These are phyloP conservation scores for Geotrypetes seraphini DNA, from an alignment of 2,797 vertebrate species.

Conservation along the genomic window DNA sequence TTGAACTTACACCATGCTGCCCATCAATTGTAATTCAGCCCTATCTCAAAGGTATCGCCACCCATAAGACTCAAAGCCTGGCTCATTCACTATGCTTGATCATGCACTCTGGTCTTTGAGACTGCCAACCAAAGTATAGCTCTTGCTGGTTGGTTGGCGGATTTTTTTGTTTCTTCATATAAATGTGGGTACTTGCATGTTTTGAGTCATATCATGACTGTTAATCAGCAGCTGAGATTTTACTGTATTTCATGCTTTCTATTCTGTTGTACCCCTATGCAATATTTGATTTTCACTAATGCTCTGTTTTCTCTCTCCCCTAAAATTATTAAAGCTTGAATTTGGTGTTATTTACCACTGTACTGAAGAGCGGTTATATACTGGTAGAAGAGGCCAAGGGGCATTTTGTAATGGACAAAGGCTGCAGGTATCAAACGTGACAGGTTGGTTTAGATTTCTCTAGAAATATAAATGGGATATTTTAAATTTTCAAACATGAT, in stretches of 20 bases:
- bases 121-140: too few relatives aligned
- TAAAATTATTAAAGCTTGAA: constrained; percentile 59
- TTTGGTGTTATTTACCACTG: constrained; percentile 80
- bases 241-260: constrained; percentile 19
- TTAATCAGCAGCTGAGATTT: too few relatives aligned
- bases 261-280: constrained; percentile 29
- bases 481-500: constrained; percentile 24
- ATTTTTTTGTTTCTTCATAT: too few relatives aligned
- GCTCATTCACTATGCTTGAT: too few relatives aligned
- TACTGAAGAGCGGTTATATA: constrained; percentile 72
- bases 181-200: too few relatives aligned
- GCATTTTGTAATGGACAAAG: constrained; percentile 73
- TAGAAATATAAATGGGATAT: constrained; percentile 32
- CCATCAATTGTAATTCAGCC: too few relatives aligned
- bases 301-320: constrained; percentile 35
- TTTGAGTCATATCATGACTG: not conserved
- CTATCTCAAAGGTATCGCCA: too few relatives aligned
- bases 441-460: constrained; percentile 51
- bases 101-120: too few relatives aligned
- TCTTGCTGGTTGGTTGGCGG: too few relatives aligned
- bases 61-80: too few relatives aligned
- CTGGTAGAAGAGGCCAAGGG: constrained; percentile 68
- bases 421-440: constrained; percentile 67
- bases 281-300: constrained; percentile 34
- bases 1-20: too few relatives aligned